A percentile compares a stretch with the other conserved stretches of the same genome.
Conservation (phyloP, 2,888 invertebrate species). For the Himalopsyche tibetana region DNA sequence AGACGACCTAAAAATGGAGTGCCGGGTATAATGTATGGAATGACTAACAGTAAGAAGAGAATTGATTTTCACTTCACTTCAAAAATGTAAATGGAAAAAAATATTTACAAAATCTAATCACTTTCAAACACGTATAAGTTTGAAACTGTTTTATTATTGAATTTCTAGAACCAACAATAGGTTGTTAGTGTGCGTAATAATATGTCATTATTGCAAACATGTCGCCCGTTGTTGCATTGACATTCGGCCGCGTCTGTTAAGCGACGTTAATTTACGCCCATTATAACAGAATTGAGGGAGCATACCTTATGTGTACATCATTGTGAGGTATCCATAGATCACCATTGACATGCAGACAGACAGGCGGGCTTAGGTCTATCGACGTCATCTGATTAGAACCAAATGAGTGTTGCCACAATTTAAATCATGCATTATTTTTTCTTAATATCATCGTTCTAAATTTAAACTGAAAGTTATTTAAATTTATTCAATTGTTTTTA, state of each 20-base stretch:
- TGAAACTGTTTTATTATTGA: no score
- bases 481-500: conserved; percentile 49
- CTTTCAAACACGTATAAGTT: no score
- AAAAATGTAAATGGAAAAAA: no score
- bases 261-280: conserved; percentile 56
- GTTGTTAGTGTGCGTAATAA: conserved; percentile 15
- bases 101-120: no score
- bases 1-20: no score
- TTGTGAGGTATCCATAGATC: conserved; percentile 64
- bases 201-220: conserved; percentile 19
- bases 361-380: conserved; percentile 59
- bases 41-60: no score
- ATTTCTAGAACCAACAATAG: neutral
- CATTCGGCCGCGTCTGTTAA: conserved; percentile 18
- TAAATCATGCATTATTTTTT: no score
- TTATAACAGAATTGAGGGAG: conserved; percentile 48
- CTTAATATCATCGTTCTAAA: no score
- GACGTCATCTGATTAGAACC: conserved; percentile 44
- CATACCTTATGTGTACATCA: conserved; percentile 59
- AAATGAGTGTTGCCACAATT: no score
- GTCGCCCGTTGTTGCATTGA: conserved; percentile 19
- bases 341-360: conserved; percentile 65
- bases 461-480: no score
- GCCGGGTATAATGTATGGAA: no score
- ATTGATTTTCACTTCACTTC: no score